Evolutionary conservation across 35 echinoderm and acorn worm species (phyloP).

Genomic region (Hemicentrotus pulcherrimus): DNA sequence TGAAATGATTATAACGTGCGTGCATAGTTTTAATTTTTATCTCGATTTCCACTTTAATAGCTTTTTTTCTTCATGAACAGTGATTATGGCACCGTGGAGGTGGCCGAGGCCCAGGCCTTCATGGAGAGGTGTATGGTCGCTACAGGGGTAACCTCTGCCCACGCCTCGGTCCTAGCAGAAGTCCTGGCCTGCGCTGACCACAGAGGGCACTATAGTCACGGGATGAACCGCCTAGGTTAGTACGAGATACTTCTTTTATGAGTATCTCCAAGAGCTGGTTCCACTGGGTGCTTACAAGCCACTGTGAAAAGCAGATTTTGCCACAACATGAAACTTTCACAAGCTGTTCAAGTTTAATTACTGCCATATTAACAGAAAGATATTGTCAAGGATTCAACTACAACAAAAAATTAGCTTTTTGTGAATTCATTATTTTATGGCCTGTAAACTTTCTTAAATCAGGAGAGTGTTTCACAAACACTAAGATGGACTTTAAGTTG

Average conservation of each 20-base stretch:
- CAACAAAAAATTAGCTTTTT: too few species aligned
- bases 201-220: constrained; percentile 96
- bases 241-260: constrained; percentile 61
- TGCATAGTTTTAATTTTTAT: neutral
- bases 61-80: neutral
- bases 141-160: constrained; percentile 66
- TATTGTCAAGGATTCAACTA: too few species aligned
- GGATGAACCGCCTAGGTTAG: constrained; percentile 82
- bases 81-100: constrained; percentile 49
- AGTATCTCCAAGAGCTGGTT: constrained; percentile 43
- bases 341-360: too few species aligned
- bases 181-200: constrained; percentile 81
- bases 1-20: neutral
- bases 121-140: constrained; percentile 84
- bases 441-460: too few species aligned
- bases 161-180: constrained; percentile 75
- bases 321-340: too few species aligned
- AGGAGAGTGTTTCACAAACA: too few species aligned
- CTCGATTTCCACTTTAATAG: neutral
- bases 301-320: too few species aligned
- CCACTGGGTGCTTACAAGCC: too few species aligned
- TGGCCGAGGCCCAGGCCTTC: constrained; percentile 54
- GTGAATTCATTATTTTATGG: too few species aligned
- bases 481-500: too few species aligned
- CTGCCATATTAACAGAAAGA: too few species aligned